Conservation (phyloP, 2,113 vertebrate genomes). For the Sander vitreus region DNA sequence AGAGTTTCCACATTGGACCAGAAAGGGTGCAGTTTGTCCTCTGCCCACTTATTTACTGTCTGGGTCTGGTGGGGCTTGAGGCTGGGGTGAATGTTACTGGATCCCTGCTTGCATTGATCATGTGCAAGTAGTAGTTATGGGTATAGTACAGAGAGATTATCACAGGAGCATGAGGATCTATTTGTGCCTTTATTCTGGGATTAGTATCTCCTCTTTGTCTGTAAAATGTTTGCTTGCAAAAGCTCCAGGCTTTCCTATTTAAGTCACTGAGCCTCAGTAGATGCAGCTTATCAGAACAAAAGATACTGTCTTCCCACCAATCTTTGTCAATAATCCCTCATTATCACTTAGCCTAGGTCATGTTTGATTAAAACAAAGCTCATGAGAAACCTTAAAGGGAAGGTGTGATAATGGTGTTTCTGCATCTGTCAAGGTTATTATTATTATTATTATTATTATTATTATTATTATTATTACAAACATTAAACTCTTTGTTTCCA, state of each 20-base stretch:
- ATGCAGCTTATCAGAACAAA: background rate
- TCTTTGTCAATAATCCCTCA: background rate
- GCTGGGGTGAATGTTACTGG: background rate
- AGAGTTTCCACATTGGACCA: conserved; percentile 68
- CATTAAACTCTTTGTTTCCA: conserved; percentile 21
- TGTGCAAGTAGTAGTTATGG: background rate
- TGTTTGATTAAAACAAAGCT: background rate
- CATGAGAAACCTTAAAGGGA: background rate
- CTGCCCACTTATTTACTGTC: conserved; percentile 38
- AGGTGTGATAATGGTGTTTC: background rate
- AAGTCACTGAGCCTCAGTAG: background rate
- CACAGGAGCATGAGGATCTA: background rate
- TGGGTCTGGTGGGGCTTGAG: conserved; percentile 30
- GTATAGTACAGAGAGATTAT: background rate
- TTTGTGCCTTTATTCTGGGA: conserved; percentile 1
- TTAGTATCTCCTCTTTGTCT: background rate
- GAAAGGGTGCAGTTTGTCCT: conserved; percentile 63
- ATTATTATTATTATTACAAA: too few relatives aligned
- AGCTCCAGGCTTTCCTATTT: background rate
- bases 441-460: too few relatives aligned
- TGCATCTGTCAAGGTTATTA: background rate
- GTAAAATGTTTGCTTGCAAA: conserved; percentile 9
- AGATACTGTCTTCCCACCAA: background rate
- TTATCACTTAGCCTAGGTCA: background rate
- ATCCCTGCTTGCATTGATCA: background rate